phyloP scores from a whole-genome alignment of 2,888 invertebrate species.

The Megastigmus dorsalis region DNA sequence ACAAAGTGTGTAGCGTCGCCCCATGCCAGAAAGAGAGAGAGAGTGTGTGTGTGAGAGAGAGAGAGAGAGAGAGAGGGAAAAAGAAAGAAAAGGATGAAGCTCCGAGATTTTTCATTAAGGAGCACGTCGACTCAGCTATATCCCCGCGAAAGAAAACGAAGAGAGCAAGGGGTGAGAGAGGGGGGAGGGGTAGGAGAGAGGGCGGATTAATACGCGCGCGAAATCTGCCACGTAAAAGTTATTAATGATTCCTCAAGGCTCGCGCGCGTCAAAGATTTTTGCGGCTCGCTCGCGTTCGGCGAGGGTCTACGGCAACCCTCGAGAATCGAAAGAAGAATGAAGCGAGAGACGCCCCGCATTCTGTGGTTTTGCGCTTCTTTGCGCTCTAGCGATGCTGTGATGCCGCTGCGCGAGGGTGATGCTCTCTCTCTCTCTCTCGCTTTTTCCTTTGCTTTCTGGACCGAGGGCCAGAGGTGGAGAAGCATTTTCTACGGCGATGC shows the following conservation, averaged over 20 bases:
- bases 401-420: too few relatives aligned
- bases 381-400: too few relatives aligned
- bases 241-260: constrained; percentile 70
- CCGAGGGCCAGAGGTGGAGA: too few relatives aligned
- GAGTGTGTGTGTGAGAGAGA: too few relatives aligned
- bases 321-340: constrained; percentile 37
- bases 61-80: too few relatives aligned
- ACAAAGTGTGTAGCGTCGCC: constrained; percentile 23
- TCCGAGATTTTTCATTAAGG: constrained; percentile 74
- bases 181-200: constrained; percentile 60
- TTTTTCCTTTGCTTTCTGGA: not conserved
- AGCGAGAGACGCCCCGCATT: constrained; percentile 11
- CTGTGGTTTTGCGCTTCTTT: constrained; percentile 27
- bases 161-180: constrained; percentile 58
- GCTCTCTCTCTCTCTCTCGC: too few relatives aligned
- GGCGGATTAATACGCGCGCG: constrained; percentile 73
- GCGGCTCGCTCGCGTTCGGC: not conserved
- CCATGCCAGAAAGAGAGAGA: too few relatives aligned
- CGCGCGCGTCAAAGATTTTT: constrained; percentile 71
- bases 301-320: too few relatives aligned
- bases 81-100: too few relatives aligned
- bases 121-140: constrained; percentile 66
- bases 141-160: constrained; percentile 38
- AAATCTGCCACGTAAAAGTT: constrained; percentile 74
- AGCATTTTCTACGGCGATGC: not conserved